Evolutionary conservation across 2,888 invertebrate species (phyloP), one percentile per base, ranked within the genome.

Genomic region (Drosophila aldrichi): DNA sequence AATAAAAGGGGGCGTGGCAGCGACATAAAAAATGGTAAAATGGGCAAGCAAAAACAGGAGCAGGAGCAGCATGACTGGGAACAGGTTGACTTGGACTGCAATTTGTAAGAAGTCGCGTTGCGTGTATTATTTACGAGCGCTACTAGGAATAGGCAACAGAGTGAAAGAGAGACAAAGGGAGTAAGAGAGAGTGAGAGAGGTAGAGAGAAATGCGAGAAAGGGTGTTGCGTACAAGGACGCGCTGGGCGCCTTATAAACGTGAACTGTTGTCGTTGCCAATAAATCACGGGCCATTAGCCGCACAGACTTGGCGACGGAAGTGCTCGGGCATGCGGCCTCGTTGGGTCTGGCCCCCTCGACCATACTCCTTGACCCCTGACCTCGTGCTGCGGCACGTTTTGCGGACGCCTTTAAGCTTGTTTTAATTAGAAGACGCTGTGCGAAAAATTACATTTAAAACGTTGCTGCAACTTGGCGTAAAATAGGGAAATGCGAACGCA

Each of bases 361-460:
- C 34, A n/a, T 52, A 34, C 36, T 20, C 40, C 52, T 40, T n/a
- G 12, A 59, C 29, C 20, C 16, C 63, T 81, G 85, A 78, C 80
- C 82, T 88, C 75, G 72, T 74, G 77, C 76, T 69, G 72, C 58
- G 77, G 70, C 75, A 79, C 76, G 74, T 77, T 81, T 75, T 72
- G 65, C 70, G 66, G 75, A 74, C 68, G 75, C 82, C 82, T 86
- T 91, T 89, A 90, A 91, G 88, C 90, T 89, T 79, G 80, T 90
- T 91, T 91, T 91, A 90, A 91, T 91, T 89, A 91, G 88, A 88
- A 86, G 82, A 89, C 81, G 77, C 68, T 82, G 66, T 67, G 79
- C 81, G 84, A 88, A 81, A 83, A 90, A 89, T 81, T 88, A 88
- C 90, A 87, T 85, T 86, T 88, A 86, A 89, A 86, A 79, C 83